phyloP scores from a whole-genome alignment of 2,113 vertebrate genomes.

The Cyprinodon tularosa region DNA sequence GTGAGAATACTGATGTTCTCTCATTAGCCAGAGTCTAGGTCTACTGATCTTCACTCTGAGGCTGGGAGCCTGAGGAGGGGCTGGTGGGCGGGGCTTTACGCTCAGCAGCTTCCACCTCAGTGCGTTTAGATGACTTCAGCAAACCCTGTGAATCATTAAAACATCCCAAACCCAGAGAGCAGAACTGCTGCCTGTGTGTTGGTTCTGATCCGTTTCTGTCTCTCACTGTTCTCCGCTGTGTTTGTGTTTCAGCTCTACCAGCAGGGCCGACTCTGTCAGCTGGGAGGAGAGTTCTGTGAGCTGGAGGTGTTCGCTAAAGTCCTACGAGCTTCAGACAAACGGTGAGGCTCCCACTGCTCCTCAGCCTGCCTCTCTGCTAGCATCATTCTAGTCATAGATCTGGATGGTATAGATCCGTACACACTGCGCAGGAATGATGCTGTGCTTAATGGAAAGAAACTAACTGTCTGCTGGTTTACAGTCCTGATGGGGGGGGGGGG shows the following conservation, averaged over 20 bases:
- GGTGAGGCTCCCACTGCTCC: constrained; percentile 75
- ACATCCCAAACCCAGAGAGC: background rate
- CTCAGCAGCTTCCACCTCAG: constrained; percentile 42
- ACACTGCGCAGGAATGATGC: no score
- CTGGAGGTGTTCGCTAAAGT: constrained; percentile 99
- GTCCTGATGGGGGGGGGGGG: no score
- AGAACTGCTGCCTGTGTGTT: no score
- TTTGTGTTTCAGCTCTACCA: constrained; percentile 90
- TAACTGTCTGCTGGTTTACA: no score
- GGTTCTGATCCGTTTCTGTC: background rate
- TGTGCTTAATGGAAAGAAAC: no score
- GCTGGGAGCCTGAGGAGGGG: no score
- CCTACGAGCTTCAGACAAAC: constrained; percentile 97
- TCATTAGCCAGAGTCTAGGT: no score
- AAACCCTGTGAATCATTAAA: constrained; percentile 19
- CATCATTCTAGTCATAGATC: no score
- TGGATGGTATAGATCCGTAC: no score
- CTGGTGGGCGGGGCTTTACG: background rate
- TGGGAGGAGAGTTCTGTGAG: constrained; percentile 99
- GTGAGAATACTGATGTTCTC: background rate
- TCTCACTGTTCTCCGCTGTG: constrained; percentile 17
- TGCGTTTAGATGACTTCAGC: constrained; percentile 55
- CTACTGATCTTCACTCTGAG: no score
- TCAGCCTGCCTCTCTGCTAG: no score
- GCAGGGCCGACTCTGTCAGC: constrained; percentile 96